Conservation (phyloP, 2,888 invertebrate species). For the Eumerus sabulonum region DNA sequence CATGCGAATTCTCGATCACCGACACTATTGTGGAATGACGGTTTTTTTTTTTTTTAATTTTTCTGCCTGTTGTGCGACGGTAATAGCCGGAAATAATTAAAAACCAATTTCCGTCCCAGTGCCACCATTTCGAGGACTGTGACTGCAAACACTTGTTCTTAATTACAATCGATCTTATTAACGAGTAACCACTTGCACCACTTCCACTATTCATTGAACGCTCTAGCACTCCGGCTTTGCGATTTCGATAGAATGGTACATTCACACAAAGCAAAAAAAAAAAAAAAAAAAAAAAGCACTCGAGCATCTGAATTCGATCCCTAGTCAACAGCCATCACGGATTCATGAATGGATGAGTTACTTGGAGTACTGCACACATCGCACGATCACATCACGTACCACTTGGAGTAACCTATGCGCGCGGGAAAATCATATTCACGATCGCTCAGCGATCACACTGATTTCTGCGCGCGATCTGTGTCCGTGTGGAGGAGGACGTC, state of each 20-base stretch:
- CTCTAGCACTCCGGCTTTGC: no score
- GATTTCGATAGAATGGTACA: neutral
- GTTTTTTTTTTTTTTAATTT: no score
- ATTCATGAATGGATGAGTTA: conserved; percentile 66
- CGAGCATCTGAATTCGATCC: neutral
- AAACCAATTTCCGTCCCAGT: conserved; percentile 54
- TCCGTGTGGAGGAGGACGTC: conserved; percentile 46
- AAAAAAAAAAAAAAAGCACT: conserved; percentile 12
- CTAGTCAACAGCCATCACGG: conserved; percentile 27
- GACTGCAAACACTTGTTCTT: conserved; percentile 47
- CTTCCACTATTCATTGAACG: no score
- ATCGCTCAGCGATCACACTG: no score
- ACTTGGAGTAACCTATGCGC: conserved; percentile 37
- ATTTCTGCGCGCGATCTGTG: conserved; percentile 3
- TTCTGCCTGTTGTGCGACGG: neutral
- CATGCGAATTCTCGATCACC: neutral
- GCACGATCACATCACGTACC: conserved; percentile 47
- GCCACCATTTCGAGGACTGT: conserved; percentile 20
- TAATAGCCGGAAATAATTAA: conserved; percentile 57
- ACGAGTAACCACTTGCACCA: conserved; percentile 39
- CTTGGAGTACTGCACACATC: conserved; percentile 46
- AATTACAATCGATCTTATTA: conserved; percentile 50
- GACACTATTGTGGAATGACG: neutral
- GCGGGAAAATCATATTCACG: neutral
- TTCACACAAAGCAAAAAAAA: neutral